Conservation (phyloP, 1,140 invertebrate genomes). For the Trichonephila clavipes region DNA sequence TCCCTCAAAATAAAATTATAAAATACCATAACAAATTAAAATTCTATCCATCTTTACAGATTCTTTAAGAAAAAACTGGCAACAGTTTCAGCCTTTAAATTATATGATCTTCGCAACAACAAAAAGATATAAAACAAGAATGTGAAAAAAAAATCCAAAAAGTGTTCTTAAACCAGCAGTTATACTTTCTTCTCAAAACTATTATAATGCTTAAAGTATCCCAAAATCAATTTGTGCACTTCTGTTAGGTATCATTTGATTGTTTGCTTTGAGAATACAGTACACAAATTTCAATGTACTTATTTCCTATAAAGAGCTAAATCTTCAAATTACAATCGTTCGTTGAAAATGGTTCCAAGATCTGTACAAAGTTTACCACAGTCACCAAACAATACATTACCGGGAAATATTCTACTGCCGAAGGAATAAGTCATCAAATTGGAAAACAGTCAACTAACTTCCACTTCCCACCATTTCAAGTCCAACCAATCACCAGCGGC, state of each 20-base stretch:
- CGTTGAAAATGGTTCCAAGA: neutral
- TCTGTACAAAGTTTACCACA: neutral
- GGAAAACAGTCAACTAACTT: slow-evolving; percentile 27
- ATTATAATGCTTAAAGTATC: too few relatives aligned
- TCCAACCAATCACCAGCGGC: neutral
- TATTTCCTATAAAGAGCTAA: neutral
- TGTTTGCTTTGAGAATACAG: neutral
- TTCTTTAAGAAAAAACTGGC: too few relatives aligned
- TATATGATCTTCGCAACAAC: too few relatives aligned
- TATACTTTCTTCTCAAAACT: too few relatives aligned
- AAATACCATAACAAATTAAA: too few relatives aligned
- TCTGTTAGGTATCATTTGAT: neutral
- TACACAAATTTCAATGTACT: neutral
- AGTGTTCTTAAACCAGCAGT: too few relatives aligned
- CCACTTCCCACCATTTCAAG: neutral
- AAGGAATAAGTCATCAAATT: slow-evolving; percentile 17
- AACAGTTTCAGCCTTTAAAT: too few relatives aligned
- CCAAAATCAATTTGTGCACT: too few relatives aligned
- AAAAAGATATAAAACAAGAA: too few relatives aligned
- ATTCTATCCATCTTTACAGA: too few relatives aligned
- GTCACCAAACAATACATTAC: neutral
- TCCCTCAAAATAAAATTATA: too few relatives aligned
- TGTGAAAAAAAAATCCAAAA: too few relatives aligned
- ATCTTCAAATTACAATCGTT: neutral
- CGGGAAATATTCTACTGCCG: slow-evolving; percentile 3